Base-by-base conservation (phyloP, 2,888 invertebrate species). In the Macropis europaea region DNA sequence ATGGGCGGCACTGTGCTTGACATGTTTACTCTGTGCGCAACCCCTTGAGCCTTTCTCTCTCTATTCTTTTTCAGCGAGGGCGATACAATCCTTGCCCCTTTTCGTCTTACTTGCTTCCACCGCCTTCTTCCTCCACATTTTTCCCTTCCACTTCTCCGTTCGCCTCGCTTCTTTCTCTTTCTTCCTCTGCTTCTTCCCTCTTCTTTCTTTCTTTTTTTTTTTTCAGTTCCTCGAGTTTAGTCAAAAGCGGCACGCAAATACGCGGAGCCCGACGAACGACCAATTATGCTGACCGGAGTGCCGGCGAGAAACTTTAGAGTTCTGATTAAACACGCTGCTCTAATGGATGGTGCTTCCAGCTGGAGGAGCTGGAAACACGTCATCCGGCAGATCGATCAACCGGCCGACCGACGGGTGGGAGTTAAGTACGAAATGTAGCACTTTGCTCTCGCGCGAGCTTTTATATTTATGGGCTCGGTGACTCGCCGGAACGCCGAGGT, bases 1-100 rank as follows among this genome's bases (percentile, higher is more conserved):
- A 89, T 89, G 87, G 79, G 88, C 82, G 82, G 83, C 82, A 83
- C 88, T 90, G 89, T 83, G 84, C 84, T 87, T 90, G 90, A 89
- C 89, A 89, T 89, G 88, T 90, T 90, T 90, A 86, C 89, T 84
- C 86, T 87, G 83, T 79, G 85, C 82, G 75, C 87, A 87, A 88
- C 85, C 88, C 89, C 88, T 88, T 85, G 79, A 82, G 77, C 79
- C 75, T 81, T 75, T 77, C 80, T 71, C 68, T 76, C 60, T 74
- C 74, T 76, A 77, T 77, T 84, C 73, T 79, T 77, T 79, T 78
- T 60, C 68, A 76, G 62, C 40, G 73, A 79, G 81, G 80, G 79
- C 82, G 85, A 84, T 82, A 80, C 81, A 78, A 76, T 71, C 74
- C 74, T 78, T 59, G 47, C 72, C 56, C 69, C 76, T 68, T 63